These are phyloP conservation scores for Trissonchulus latispiculum DNA, from an alignment of 2,888 invertebrate species.

Conservation along the genomic window DNA sequence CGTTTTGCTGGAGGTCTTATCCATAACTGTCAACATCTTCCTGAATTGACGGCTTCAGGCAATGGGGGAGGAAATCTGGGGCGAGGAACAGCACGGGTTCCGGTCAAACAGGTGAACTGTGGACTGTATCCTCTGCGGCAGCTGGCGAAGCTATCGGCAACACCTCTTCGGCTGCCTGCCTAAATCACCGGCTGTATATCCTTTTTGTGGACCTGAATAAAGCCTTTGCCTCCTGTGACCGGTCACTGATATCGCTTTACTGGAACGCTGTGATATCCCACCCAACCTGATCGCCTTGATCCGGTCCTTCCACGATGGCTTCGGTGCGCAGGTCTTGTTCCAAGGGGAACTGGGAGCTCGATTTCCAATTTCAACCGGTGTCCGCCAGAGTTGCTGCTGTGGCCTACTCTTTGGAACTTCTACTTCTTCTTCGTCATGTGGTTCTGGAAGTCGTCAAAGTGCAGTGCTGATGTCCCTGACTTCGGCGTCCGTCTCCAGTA, in stretches of 20 bases:
- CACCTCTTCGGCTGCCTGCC: neutral
- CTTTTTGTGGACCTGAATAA: too few species aligned
- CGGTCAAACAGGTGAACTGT: neutral
- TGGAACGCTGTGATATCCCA: conserved; percentile 1
- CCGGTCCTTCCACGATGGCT: too few species aligned
- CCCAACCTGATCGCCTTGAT: neutral
- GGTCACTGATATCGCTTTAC: neutral
- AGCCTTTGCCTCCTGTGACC: neutral
- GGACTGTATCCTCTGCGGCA: neutral
- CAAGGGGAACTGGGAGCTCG: too few species aligned
- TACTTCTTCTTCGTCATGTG: too few species aligned
- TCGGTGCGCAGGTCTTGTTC: too few species aligned
- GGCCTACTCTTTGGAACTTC: too few species aligned
- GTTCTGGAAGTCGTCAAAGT: too few species aligned
- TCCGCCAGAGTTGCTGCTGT: neutral
- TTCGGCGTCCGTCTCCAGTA: neutral
- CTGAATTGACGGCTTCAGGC: neutral
- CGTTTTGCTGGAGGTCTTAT: neutral
- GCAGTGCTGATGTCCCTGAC: neutral
- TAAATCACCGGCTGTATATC: neutral
- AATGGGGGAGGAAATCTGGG: too few species aligned
- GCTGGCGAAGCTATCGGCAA: neutral
- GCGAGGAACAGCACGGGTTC: too few species aligned
- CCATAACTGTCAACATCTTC: neutral
- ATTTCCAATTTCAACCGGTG: neutral